phyloP scores from a whole-genome alignment of 2,113 vertebrate genomes.

The Hippopotamus amphibius region DNA sequence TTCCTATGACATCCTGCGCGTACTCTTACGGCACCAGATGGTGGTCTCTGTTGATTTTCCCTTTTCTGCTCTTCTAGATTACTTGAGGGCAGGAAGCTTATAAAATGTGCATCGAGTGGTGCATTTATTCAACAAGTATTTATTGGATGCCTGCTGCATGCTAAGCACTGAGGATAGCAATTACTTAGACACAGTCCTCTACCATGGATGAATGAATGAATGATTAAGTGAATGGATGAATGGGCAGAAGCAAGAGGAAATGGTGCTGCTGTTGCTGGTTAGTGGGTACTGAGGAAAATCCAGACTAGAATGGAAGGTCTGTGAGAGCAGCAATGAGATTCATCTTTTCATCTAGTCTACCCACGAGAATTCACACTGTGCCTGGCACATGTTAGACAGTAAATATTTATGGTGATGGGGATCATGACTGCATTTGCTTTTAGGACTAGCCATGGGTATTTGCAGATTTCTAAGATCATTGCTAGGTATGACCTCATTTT shows the following conservation, averaged over 20 bases:
- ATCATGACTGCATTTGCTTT: background rate
- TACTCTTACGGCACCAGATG: background rate
- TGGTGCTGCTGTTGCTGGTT: background rate
- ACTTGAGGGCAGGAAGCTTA: background rate
- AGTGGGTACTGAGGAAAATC: background rate
- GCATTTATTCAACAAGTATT: background rate
- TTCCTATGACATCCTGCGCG: fast-evolving
- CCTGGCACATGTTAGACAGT: background rate
- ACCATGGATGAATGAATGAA: background rate
- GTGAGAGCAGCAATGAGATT: background rate
- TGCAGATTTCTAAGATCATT: background rate
- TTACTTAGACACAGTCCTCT: background rate
- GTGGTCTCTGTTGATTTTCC: background rate
- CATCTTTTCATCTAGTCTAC: background rate
- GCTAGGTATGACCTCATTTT: background rate
- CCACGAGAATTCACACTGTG: background rate
- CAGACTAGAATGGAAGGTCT: background rate
- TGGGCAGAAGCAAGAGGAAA: background rate
- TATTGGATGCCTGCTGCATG: background rate
- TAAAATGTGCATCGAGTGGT: background rate
- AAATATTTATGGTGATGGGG: background rate
- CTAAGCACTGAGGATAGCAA: background rate
- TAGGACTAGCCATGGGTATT: background rate
- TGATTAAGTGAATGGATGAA: background rate
- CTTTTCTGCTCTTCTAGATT: background rate